Percentiles rank a stretch among this genome's conserved stretches.
Conservation (phyloP, 2,113 vertebrate genomes). For the Dromiciops gliroides region DNA sequence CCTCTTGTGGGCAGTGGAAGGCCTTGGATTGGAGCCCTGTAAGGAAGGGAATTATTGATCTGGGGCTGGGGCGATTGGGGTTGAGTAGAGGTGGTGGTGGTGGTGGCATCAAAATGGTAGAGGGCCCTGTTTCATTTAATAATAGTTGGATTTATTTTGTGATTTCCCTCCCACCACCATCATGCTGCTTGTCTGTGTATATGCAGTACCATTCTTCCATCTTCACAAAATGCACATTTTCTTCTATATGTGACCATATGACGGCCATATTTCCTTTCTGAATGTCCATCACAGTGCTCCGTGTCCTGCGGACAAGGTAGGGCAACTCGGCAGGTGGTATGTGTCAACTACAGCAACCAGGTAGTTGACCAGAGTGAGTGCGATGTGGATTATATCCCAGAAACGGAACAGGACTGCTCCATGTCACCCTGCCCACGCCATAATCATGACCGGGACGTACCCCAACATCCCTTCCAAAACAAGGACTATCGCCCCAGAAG, state of each 20-base stretch:
- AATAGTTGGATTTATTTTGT: not conserved
- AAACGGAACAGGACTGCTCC: constrained; percentile 93
- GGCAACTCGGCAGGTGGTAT: constrained; percentile 92
- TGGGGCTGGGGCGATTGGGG: not conserved
- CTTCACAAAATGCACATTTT: not conserved
- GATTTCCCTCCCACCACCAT: not conserved
- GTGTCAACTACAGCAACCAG: constrained; percentile 94
- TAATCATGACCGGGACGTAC: constrained; percentile 83
- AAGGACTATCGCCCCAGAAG: constrained; percentile 84
- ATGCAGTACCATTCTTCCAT: not conserved
- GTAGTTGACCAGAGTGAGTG: constrained; percentile 91
- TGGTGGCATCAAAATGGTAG: not conserved
- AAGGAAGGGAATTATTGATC: constrained; percentile 72
- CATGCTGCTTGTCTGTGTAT: not conserved
- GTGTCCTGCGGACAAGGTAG: constrained; percentile 97
- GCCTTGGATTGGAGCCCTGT: constrained; percentile 96
- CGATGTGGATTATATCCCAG: constrained; percentile 91
- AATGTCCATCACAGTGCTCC: constrained; percentile 88
- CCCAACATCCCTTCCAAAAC: constrained; percentile 82
- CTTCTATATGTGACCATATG: not conserved
- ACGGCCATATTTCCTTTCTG: constrained; percentile 64
- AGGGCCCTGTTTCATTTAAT: not conserved
- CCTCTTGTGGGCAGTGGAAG: constrained; percentile 95
- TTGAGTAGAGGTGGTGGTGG: not conserved
- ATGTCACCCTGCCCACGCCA: constrained; percentile 92